These are phyloP conservation scores for Calcarius lapponicus DNA, from an alignment of 2,797 vertebrate species.

Conservation along the genomic window DNA sequence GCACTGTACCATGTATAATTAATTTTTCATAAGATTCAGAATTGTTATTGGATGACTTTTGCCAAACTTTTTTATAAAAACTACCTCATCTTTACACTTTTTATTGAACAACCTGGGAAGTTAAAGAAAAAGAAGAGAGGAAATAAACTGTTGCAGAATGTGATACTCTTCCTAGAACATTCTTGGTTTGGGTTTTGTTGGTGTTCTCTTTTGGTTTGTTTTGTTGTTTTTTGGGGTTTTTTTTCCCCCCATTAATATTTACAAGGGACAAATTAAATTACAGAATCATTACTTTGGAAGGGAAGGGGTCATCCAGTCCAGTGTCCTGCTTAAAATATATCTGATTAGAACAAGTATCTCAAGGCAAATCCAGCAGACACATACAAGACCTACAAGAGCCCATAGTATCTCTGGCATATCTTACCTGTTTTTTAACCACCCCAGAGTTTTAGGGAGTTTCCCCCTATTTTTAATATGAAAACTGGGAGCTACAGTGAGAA, in stretches of 20 bases:
- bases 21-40: background rate
- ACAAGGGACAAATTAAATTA: background rate
- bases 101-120: background rate
- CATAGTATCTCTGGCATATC: background rate
- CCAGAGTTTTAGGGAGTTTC: rapidly evolving
- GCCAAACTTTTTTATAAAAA: background rate
- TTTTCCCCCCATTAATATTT: background rate
- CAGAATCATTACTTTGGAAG: background rate
- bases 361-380: background rate
- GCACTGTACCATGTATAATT: background rate
- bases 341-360: background rate
- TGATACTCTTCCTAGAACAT: background rate
- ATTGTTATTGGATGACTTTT: background rate
- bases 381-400: background rate
- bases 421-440: background rate
- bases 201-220: background rate
- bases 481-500: background rate
- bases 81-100: background rate
- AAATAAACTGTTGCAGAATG: background rate
- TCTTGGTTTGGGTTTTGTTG: background rate
- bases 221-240: rapidly evolving
- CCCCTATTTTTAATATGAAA: background rate
- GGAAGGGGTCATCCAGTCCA: background rate
- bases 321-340: background rate
- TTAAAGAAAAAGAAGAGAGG: background rate